Conservation (phyloP, 2,888 invertebrate genomes). For the Criorhina ranunculi region DNA sequence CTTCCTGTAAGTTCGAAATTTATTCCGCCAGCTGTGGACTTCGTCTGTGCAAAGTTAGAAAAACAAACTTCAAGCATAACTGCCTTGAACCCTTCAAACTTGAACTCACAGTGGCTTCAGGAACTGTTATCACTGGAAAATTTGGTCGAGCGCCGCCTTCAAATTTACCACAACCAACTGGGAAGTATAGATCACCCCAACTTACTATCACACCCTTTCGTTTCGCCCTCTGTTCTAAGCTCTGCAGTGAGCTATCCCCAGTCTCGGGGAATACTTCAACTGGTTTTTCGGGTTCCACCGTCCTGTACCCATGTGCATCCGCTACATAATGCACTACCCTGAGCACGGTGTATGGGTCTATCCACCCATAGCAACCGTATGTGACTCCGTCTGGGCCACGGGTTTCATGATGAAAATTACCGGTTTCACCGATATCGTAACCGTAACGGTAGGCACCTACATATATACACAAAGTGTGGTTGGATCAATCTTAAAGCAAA, state of each 20-base stretch:
- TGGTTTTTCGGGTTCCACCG: slow-evolving; percentile 88
- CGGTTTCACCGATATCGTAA: slow-evolving; percentile 90
- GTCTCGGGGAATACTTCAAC: slow-evolving; percentile 86
- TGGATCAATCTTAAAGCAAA: slow-evolving; percentile 72
- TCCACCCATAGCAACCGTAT: slow-evolving; percentile 92
- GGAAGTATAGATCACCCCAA: slow-evolving; percentile 90
- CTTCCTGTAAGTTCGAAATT: slow-evolving; percentile 53
- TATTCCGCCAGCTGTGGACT: slow-evolving; percentile 17
- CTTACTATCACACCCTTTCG: slow-evolving; percentile 85
- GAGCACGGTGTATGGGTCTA: slow-evolving; percentile 88
- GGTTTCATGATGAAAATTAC: slow-evolving; percentile 92
- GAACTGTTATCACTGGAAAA: slow-evolving; percentile 77
- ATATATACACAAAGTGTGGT: slow-evolving; percentile 71
- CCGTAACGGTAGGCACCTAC: slow-evolving; percentile 91
- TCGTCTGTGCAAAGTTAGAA: slow-evolving; percentile 32
- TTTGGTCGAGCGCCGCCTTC: slow-evolving; percentile 83
- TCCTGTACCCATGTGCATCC: slow-evolving; percentile 91
- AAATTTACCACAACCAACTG: slow-evolving; percentile 88
- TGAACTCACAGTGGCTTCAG: slow-evolving; percentile 82
- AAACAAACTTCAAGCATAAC: slow-evolving; percentile 30
- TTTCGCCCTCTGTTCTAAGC: slow-evolving; percentile 79
- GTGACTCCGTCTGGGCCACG: slow-evolving; percentile 91
- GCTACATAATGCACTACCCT: slow-evolving; percentile 91
- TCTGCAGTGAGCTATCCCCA: slow-evolving; percentile 72
- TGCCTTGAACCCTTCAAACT: background rate